Evolutionary conservation across 2,113 vertebrate genomes (phyloP).

Genomic region (Todiramphus saurophagus): DNA sequence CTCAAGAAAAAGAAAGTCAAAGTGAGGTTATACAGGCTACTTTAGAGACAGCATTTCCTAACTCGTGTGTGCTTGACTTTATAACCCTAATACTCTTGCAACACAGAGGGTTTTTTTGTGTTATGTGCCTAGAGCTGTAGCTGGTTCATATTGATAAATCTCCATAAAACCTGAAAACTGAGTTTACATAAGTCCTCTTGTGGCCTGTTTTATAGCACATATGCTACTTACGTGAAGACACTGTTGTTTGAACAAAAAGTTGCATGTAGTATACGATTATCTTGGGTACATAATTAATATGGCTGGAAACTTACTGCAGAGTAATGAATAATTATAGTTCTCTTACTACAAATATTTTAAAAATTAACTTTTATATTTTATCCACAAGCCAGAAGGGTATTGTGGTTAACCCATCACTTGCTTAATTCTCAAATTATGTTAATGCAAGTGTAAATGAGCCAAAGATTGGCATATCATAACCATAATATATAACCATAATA

Average conservation of each 20-base stretch:
- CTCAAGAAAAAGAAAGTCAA: neutral
- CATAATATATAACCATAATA: neutral
- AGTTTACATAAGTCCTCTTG: neutral
- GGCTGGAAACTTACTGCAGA: neutral
- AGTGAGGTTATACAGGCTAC: neutral
- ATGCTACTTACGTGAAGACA: neutral
- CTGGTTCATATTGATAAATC: neutral
- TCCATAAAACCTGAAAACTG: neutral
- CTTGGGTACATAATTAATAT: neutral
- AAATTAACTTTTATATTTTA: neutral
- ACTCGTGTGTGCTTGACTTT: neutral
- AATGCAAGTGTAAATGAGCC: neutral
- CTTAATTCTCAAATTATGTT: neutral
- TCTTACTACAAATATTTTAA: neutral
- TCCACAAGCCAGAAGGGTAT: neutral
- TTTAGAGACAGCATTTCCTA: neutral
- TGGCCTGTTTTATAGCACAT: neutral
- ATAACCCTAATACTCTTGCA: neutral
- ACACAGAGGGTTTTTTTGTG: rapidly evolving
- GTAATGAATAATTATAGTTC: neutral
- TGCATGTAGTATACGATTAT: neutral
- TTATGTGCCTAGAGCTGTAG: neutral
- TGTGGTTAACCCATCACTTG: neutral
- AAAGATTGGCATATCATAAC: neutral
- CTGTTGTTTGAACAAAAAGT: neutral